Evolutionary conservation across 2,797 vertebrate species (phyloP).

Genomic region (Monodelphis domestica): DNA sequence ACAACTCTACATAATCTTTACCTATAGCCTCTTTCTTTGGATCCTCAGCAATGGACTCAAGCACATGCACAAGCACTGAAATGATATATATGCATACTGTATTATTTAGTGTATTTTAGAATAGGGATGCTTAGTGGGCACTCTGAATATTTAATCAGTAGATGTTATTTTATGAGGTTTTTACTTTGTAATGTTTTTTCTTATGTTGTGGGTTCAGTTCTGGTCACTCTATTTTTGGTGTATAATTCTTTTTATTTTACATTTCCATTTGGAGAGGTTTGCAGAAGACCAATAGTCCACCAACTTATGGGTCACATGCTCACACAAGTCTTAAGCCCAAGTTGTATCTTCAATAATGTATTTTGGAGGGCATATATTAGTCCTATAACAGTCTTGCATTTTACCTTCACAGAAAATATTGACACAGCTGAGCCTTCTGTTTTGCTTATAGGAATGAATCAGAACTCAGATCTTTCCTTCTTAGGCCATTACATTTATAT

Average conservation of each 20-base stretch:
- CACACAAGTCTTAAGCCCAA: not conserved
- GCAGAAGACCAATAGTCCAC: not conserved
- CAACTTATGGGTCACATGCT: not conserved
- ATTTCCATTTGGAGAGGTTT: not conserved
- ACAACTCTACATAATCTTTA: not conserved
- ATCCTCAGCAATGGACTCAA: not conserved
- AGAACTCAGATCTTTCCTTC: not conserved
- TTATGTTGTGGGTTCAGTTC: not conserved
- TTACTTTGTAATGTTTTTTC: not conserved
- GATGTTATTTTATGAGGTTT: not conserved
- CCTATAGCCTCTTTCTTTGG: not conserved
- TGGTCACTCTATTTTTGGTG: not conserved
- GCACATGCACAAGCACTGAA: not conserved
- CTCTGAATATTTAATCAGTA: not conserved
- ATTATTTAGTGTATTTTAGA: not conserved
- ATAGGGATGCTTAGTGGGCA: not conserved
- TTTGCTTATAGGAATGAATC: constrained; percentile 10
- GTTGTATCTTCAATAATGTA: not conserved
- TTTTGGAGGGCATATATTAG: not conserved
- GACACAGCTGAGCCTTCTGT: not conserved
- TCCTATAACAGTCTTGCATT: not conserved
- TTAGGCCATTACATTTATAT: not conserved
- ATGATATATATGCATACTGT: not conserved
- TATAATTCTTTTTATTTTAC: not conserved
- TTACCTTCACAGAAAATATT: not conserved